Evolutionary conservation across 2,113 vertebrate genomes (phyloP).

Genomic region (Pristiophorus japonicus): DNA sequence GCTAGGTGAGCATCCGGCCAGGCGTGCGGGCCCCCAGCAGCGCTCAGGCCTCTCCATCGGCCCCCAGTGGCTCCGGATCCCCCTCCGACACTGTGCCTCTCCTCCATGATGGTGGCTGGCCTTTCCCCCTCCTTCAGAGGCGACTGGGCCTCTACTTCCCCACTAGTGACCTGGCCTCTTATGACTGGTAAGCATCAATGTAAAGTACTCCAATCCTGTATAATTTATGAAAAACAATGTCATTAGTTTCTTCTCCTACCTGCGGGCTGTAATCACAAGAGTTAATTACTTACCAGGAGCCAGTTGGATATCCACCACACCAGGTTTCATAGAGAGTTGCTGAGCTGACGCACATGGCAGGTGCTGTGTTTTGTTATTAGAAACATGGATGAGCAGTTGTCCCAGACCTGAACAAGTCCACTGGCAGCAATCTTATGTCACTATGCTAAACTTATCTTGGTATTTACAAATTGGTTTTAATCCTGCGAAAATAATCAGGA

Average conservation of each 20-base stretch:
- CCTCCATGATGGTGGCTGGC: no score
- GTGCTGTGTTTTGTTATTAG: neutral
- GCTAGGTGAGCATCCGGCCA: no score
- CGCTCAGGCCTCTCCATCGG: no score
- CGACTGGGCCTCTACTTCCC: no score
- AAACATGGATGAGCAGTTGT: neutral
- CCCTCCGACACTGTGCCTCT: no score
- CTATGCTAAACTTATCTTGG: neutral
- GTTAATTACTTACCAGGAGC: neutral
- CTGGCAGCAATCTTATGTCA: neutral
- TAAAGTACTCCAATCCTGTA: neutral
- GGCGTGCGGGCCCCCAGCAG: no score
- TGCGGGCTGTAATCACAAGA: neutral
- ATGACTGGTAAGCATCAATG: no score
- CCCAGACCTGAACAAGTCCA: neutral
- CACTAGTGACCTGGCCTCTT: no score
- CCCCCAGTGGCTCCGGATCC: no score
- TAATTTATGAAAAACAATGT: neutral
- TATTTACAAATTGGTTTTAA: neutral
- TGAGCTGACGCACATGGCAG: neutral
- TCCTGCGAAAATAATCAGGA: no score
- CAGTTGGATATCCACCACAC: neutral
- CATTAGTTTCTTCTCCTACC: neutral
- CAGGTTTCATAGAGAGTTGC: neutral
- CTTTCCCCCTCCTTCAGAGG: no score